Evolutionary conservation across 2,113 vertebrate genomes (phyloP), one percentile per base, ranked within the genome.

Genomic region (Coptodon rendalli): DNA sequence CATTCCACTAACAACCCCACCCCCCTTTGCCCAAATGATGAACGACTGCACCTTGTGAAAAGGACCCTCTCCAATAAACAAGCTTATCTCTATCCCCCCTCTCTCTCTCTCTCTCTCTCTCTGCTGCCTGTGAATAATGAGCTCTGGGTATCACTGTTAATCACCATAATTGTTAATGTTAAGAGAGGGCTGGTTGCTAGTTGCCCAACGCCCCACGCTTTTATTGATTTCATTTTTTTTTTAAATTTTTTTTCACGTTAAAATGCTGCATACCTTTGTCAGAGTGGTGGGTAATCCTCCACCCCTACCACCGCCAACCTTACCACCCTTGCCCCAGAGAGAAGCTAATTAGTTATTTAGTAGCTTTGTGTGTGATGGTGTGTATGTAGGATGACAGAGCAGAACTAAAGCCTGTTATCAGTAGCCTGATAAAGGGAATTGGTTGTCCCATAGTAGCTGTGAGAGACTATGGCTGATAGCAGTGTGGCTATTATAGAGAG

Each of bases 141-240:
- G 96, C 96, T 96, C 95, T 96, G 95, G 96, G 97, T 97, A 97
- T 97, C 97, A 97, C 95, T 97, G 96, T 97, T 97, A 97, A 97
- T 98, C 97, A 97, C 97, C 96, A 96, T 97, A 98, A 97, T 97
- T 97, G 96, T 97, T 97, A 96, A 97, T 96, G 97, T 97, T 97
- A 97, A 97, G 96, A 96, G 96, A 97, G 92, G 93, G 93, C 94
- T 95, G 95, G 91, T 97, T 97, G 97, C 96, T 95, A 91, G 89
- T 93, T 93, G 94, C 91, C 91, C 95, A 94, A 96, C 95, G 93
- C 96, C 96, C 96, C 95, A 89, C 86, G 96, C 96, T 96, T 96
- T 97, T 97, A 97, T 97, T 95, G 95, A 97, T 97, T 96, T 96
- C 95, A 97, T 97, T 61, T 61, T 59, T n/a, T n/a, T n/a, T n/a